These are phyloP conservation scores for Lepidurus couesii DNA, from an alignment of 1,140 invertebrate genomes.

Conservation along the genomic window DNA sequence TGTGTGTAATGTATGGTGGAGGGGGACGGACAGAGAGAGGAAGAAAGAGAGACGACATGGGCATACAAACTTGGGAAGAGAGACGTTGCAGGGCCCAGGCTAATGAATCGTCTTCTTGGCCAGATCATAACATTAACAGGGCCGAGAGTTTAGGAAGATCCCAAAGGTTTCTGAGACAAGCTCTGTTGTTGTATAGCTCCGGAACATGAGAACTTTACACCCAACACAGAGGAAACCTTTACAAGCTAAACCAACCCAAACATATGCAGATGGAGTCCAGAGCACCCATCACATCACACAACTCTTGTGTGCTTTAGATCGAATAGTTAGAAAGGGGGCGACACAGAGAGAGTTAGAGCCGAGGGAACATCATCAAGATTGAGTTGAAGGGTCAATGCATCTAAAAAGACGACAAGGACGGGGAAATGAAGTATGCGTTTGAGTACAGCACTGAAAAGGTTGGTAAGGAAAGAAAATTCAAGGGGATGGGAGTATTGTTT, in stretches of 20 bases:
- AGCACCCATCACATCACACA: neutral
- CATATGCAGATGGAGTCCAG: slow-evolving; percentile 21
- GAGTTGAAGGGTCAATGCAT: slow-evolving; percentile 15
- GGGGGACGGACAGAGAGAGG: neutral
- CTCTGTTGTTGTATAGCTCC: neutral
- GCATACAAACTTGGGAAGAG: slow-evolving; percentile 13
- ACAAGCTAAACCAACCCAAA: neutral
- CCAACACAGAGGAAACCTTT: neutral
- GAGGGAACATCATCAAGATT: neutral
- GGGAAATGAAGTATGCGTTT: neutral
- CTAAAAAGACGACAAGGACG: neutral
- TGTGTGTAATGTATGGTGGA: neutral
- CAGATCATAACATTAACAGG: neutral
- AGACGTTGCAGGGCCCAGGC: neutral
- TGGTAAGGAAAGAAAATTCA: neutral
- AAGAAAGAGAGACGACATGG: neutral
- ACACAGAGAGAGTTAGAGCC: too few species aligned
- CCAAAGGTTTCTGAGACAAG: neutral
- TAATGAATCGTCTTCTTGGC: neutral
- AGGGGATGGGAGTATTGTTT: neutral
- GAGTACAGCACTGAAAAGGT: neutral
- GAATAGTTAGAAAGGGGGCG: neutral
- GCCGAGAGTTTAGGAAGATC: neutral
- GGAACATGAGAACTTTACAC: neutral
- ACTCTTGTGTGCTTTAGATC: neutral